A percentile compares a stretch with the other conserved stretches of the same genome.
Conservation (phyloP, 2,113 vertebrate species). For the Ammodytes marinus region DNA sequence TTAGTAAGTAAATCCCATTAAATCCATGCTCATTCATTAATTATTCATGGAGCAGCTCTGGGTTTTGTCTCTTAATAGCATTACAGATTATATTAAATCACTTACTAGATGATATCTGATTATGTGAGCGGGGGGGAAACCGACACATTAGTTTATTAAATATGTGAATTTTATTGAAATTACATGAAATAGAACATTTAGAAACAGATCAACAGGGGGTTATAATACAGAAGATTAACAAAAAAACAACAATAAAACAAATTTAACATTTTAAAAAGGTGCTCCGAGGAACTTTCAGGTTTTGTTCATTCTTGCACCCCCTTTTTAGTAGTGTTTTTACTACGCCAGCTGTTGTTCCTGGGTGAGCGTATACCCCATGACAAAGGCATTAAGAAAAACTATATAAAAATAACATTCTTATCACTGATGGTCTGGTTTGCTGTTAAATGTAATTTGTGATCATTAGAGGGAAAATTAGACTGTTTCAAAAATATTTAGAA, state of each 20-base stretch:
- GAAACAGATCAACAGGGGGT: neutral
- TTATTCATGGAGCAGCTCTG: neutral
- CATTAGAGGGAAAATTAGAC: too few species aligned
- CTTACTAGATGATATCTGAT: too few species aligned
- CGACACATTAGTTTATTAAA: neutral
- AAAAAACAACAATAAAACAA: neutral
- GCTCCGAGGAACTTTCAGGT: too few species aligned
- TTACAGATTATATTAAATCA: neutral
- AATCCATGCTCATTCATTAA: neutral
- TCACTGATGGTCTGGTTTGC: too few species aligned
- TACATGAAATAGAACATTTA: conserved; percentile 2
- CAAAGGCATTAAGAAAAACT: too few species aligned
- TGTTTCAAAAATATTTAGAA: too few species aligned
- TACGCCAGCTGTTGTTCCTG: too few species aligned
- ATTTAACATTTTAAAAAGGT: neutral
- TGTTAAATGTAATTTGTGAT: too few species aligned
- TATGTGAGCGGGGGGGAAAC: neutral
- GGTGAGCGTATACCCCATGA: too few species aligned
- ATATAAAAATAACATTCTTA: too few species aligned
- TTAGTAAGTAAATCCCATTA: neutral
- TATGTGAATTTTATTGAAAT: conserved; percentile 39
- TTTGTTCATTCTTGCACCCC: too few species aligned
- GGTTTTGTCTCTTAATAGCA: neutral
- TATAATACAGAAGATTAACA: neutral
- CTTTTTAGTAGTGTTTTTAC: too few species aligned